These are phyloP conservation scores for Pipistrellus kuhlii DNA, from an alignment of 2,797 vertebrate genomes.

Conservation along the genomic window DNA sequence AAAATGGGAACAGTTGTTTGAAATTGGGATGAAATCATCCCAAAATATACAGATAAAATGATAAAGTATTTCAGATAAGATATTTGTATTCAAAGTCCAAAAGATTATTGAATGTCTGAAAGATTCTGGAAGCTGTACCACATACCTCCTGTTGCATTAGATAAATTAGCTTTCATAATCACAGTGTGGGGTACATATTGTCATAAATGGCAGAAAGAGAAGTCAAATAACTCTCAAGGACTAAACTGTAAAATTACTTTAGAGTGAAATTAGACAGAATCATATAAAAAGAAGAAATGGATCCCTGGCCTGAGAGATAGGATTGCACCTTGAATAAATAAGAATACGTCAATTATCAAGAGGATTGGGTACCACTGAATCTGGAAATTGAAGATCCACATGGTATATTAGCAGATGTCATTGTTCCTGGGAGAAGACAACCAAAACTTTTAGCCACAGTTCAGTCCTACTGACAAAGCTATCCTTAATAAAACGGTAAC, in stretches of 20 bases:
- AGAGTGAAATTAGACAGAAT: constrained; percentile 36
- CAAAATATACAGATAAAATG: constrained; percentile 65
- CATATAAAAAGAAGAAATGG: neutral
- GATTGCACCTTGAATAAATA: neutral
- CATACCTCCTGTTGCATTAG: neutral
- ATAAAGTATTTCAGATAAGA: constrained; percentile 55
- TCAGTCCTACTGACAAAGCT: neutral
- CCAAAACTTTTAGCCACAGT: neutral
- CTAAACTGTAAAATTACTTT: constrained; percentile 34
- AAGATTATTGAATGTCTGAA: constrained; percentile 23
- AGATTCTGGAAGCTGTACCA: neutral
- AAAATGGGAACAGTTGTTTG: constrained; percentile 57
- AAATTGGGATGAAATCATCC: constrained; percentile 66
- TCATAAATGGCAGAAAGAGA: neutral
- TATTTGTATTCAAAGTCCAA: constrained; percentile 35
- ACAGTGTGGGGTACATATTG: neutral
- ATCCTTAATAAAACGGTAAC: neutral
- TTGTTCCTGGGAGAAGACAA: neutral
- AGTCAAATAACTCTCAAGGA: neutral
- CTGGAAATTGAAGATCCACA: neutral
- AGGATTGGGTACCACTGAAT: neutral
- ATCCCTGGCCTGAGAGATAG: neutral
- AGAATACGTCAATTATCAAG: constrained; percentile 9
- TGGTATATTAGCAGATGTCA: neutral
- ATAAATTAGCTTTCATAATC: constrained; percentile 54